phyloP scores from a whole-genome alignment of 2,797 vertebrate genomes.

The Phoeniculus purpureus region DNA sequence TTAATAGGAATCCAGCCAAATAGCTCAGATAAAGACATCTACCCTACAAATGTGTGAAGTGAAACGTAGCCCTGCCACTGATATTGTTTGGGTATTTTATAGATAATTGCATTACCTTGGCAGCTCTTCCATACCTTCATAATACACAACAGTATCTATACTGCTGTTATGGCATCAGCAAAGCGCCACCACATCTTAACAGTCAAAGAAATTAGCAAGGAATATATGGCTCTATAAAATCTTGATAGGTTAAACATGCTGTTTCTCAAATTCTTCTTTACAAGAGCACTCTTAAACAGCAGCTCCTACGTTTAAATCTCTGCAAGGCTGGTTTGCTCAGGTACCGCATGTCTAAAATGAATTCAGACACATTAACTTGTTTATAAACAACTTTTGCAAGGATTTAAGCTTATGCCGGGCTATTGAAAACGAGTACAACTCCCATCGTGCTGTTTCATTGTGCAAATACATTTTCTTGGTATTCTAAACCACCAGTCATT shows the following conservation, averaged over 20 bases:
- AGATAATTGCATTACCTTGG: slow-evolving; percentile 48
- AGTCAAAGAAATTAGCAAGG: slow-evolving; percentile 17
- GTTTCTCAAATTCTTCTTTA: not conserved
- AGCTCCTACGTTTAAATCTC: not conserved
- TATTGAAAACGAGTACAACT: slow-evolving; percentile 13
- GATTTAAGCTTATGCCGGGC: not conserved
- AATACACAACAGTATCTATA: not conserved
- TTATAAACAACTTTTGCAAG: slow-evolving; percentile 33
- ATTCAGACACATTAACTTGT: not conserved
- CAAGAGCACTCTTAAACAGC: not conserved
- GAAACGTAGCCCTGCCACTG: slow-evolving; percentile 39
- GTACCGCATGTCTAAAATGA: not conserved
- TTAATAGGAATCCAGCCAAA: slow-evolving; percentile 27
- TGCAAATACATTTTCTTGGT: slow-evolving; percentile 30
- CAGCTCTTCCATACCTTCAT: slow-evolving; percentile 25
- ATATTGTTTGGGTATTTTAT: slow-evolving; percentile 29
- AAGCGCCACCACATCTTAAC: not conserved
- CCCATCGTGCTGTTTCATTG: not conserved
- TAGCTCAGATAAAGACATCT: slow-evolving; percentile 36
- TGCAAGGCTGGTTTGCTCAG: not conserved
- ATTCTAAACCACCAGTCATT: not conserved
- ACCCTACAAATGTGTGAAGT: slow-evolving; percentile 18
- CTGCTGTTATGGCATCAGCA: not conserved
- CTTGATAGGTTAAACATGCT: not conserved
- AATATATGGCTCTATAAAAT: slow-evolving; percentile 9